phyloP scores from a whole-genome alignment of 2,888 invertebrate genomes.

The Myopa tessellatipennis region DNA sequence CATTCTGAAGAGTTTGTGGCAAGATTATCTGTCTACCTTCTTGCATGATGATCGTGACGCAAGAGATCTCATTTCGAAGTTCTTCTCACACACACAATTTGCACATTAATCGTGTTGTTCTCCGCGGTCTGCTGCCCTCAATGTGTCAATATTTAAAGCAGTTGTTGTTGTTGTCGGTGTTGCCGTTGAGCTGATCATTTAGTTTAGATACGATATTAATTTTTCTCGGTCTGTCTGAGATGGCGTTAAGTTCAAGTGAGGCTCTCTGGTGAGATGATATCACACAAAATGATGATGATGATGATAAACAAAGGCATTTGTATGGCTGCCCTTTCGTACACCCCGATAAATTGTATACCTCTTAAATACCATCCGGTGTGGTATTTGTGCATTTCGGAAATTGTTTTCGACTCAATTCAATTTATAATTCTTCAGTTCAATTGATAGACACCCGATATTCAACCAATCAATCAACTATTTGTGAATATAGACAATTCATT shows the following conservation, averaged over 20 bases:
- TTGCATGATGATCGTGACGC: background rate
- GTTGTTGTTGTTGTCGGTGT: background rate
- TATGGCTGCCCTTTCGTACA: too few species aligned
- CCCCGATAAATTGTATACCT: too few species aligned
- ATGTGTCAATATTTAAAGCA: conserved; percentile 19
- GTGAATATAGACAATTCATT: background rate
- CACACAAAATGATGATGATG: background rate
- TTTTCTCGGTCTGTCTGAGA: background rate
- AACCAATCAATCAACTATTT: background rate
- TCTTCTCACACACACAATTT: background rate
- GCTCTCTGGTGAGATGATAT: background rate
- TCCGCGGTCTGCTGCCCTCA: background rate
- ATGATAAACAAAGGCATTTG: background rate
- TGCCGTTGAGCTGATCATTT: conserved; percentile 21
- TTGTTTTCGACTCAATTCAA: background rate
- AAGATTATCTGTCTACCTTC: background rate
- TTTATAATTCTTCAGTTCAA: background rate
- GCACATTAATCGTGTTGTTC: conserved; percentile 26
- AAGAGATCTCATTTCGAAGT: background rate
- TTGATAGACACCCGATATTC: background rate
- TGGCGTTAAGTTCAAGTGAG: background rate
- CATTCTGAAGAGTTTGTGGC: background rate
- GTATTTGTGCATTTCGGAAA: background rate
- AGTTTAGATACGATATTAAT: conserved; percentile 33
- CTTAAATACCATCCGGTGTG: background rate